Base-by-base conservation (phyloP, 2,888 invertebrate species). In the Fragum sueziense region DNA sequence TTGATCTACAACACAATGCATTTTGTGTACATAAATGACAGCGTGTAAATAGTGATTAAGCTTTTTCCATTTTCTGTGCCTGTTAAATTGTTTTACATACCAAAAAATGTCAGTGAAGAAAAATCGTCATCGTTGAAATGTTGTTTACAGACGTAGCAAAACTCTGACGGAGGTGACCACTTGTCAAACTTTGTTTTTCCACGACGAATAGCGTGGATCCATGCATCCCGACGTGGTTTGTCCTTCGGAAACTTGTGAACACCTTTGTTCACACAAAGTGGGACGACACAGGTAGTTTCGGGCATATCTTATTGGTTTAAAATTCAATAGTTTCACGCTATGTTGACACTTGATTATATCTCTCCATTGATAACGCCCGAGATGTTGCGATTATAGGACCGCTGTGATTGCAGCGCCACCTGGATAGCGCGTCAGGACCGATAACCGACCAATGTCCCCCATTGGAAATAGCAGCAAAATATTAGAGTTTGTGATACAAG, bases 41-140 rank as follows among this genome's bases (percentile, higher is more conserved):
- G n/a, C n/a, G n/a, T n/a, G n/a, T n/a, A n/a, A n/a, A n/a, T n/a
- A n/a, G n/a, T n/a, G n/a, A n/a, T n/a, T n/a, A n/a, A n/a, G n/a
- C n/a, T n/a, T n/a, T n/a, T n/a, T n/a, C n/a, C n/a, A n/a, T n/a
- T n/a, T n/a, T n/a, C n/a, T n/a, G n/a, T n/a, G n/a, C n/a, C n/a
- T n/a, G n/a, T n/a, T n/a, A n/a, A n/a, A n/a, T n/a, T n/a, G n/a
- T n/a, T 41, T 41, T 41, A 41, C 41, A 41, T 41, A 41, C 17
- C 41, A 41, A 41, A 41, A 41, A 11, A 41, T 11, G 41, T 41
- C 11, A 41, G 41, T 70, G n/a, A n/a, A n/a, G n/a, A n/a, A n/a
- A n/a, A 54, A 33, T 70, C 70, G 2, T 70, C 70, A 11, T 70
- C 33, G 27, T 52, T 54, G 70, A 70, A 70, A 33, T 70, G 70